Conservation (phyloP, 2,888 invertebrate species). For the Sympetrum striolatum region DNA sequence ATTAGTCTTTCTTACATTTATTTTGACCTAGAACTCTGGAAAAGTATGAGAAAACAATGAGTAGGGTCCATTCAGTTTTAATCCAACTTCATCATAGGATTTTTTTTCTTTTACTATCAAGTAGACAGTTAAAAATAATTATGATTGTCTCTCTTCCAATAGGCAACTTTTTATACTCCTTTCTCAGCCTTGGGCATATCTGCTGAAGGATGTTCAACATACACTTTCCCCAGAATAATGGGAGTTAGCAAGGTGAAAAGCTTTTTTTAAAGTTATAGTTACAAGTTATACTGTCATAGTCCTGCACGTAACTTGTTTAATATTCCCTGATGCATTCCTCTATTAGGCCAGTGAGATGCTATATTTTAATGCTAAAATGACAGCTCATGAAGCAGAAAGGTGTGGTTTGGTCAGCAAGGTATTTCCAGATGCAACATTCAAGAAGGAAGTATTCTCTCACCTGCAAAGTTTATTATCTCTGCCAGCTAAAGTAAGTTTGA, state of each 20-base stretch:
- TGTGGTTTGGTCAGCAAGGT: slow-evolving; percentile 81
- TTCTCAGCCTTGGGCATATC: slow-evolving; percentile 84
- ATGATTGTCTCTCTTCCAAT: slow-evolving; percentile 51
- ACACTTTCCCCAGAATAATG: slow-evolving; percentile 82
- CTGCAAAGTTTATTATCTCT: slow-evolving; percentile 56
- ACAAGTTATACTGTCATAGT: not conserved
- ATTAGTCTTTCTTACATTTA: too few relatives aligned
- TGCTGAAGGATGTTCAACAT: slow-evolving; percentile 90
- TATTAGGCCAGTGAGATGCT: slow-evolving; percentile 64
- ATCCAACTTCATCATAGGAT: too few relatives aligned
- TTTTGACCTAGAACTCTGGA: too few relatives aligned
- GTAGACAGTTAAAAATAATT: not conserved
- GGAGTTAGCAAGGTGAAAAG: slow-evolving; percentile 74
- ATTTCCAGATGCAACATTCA: slow-evolving; percentile 67
- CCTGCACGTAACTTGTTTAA: not conserved
- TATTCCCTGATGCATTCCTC: not conserved
- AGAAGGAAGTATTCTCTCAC: slow-evolving; percentile 58
- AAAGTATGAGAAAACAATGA: too few relatives aligned
- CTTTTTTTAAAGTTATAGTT: too few relatives aligned
- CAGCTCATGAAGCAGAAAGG: slow-evolving; percentile 78
- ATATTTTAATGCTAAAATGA: slow-evolving; percentile 76
- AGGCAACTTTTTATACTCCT: slow-evolving; percentile 90
- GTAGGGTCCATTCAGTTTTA: too few relatives aligned
- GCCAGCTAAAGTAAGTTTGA: slow-evolving; percentile 56
- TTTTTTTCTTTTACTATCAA: too few relatives aligned